phyloP scores from a whole-genome alignment of 2,797 vertebrate species.

The Pogoniulus pusillus region DNA sequence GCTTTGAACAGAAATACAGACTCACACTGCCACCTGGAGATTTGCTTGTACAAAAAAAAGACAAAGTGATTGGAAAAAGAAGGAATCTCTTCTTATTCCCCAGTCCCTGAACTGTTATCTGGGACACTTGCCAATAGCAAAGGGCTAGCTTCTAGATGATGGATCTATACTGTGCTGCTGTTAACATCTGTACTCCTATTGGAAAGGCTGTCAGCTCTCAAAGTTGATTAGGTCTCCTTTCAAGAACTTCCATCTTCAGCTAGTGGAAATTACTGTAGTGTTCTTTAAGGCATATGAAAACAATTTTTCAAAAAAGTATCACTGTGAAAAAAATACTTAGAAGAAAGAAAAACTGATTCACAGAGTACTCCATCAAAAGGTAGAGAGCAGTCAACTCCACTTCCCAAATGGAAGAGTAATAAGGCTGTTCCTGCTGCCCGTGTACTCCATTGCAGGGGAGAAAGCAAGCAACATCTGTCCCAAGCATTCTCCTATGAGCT shows the following conservation, averaged over 20 bases:
- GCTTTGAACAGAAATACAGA: background rate
- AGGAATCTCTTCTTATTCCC: background rate
- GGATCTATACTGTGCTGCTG: background rate
- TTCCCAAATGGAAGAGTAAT: background rate
- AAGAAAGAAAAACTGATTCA: background rate
- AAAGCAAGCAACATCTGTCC: background rate
- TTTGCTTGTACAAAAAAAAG: constrained; percentile 1
- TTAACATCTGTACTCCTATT: constrained; percentile 7
- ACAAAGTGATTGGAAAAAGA: background rate
- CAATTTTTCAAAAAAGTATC: constrained; percentile 2
- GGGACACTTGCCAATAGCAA: constrained; percentile 15
- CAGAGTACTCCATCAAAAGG: background rate
- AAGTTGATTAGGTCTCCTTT: background rate
- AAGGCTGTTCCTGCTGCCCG: background rate
- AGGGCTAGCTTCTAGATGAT: constrained; percentile 1
- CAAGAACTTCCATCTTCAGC: constrained; percentile 16
- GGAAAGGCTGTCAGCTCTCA: background rate
- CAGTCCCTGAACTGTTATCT: background rate
- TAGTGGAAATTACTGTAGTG: background rate
- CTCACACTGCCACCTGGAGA: background rate
- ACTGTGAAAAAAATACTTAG: background rate
- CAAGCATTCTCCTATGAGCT: background rate
- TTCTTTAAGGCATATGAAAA: background rate
- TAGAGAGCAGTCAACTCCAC: background rate
- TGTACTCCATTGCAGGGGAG: background rate